Evolutionary conservation across 1,140 invertebrate species (phyloP).

Genomic region (Zaprionus africanus): DNA sequence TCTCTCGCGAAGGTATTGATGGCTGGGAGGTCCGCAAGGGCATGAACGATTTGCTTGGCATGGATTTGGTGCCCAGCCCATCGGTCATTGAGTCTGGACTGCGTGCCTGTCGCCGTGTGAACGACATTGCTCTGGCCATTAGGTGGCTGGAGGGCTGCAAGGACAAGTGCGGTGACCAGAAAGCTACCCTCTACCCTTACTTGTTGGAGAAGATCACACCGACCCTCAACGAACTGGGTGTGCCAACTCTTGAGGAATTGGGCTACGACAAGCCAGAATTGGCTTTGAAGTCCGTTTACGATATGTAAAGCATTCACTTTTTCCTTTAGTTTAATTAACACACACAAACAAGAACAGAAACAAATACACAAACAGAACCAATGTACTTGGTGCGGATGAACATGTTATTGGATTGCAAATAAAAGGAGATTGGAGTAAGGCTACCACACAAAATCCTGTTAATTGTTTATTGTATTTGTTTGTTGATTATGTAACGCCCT

Average conservation of each 20-base stretch:
- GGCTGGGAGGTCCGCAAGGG: conserved; percentile 97
- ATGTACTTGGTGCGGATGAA: conserved; percentile 64
- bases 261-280: conserved; percentile 99
- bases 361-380: conserved; percentile 47
- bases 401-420: conserved; percentile 77
- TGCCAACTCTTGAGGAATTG: conserved; percentile 97
- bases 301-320: conserved; percentile 85
- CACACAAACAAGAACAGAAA: conserved; percentile 47
- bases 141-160: conserved; percentile 97
- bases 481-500: conserved; percentile 57
- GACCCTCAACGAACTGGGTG: conserved; percentile 96
- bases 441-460: conserved; percentile 51
- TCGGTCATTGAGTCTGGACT: conserved; percentile 96
- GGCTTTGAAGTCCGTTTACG: conserved; percentile 90
- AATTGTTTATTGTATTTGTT: conserved; percentile 30
- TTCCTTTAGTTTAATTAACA: conserved; percentile 60
- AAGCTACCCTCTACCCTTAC: conserved; percentile 95
- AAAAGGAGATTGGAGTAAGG: conserved; percentile 80
- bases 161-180: conserved; percentile 93
- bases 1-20: conserved; percentile 96
- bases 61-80: conserved; percentile 98
- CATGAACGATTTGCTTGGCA: conserved; percentile 92
- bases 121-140: conserved; percentile 96
- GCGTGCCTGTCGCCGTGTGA: conserved; percentile 95
- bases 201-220: conserved; percentile 96